Base-by-base conservation (phyloP, 2,113 vertebrate species). In the Apteryx mantelli region DNA sequence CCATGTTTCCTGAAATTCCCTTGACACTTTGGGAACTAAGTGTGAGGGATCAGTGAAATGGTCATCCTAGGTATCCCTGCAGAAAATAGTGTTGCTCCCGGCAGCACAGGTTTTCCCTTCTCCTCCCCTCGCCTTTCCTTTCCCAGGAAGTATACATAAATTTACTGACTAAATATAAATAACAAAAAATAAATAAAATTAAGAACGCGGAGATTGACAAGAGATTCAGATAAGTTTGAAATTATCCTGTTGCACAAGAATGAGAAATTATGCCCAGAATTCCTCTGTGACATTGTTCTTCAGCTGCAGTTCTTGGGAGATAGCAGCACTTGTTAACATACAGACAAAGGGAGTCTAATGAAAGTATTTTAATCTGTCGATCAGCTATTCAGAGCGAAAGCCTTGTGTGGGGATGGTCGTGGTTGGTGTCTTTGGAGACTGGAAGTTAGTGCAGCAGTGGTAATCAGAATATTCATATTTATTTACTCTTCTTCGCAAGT, bases 321-420 rank as follows among this genome's bases (percentile, higher is more conserved):
- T 11, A 0, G 0, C 20, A 1, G 7, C 76, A 19, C 32, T 89
- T 46, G 75, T 58, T 82, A 78, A 19, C 44, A 0, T 19, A 44
- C 78, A 94, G 7, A 95, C 95, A 97, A 96, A 97, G 44, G 74
- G 19, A 82, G 83, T 6, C 75, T 95, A 84, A 97, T 97, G 86
- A 73, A 91, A 93, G 84, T 26, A 1, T 48, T 95, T 93, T 22
- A 73, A 92, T 95, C 77, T 85, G 66, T 91, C 86, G 66, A 61
- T 95, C 83, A 88, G 69, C 87, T 63, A 25, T 73, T 96, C 38
- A 71, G 81, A 48, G 48, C 0, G 82, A 32, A 21, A 48, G 63
- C 8, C 26, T 10, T 40, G 18, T 40, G 18, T 11, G 26, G 32
- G 63, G 70, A 7, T 5, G 70, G 77, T 75, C 10, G 1, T 61